Conservation (phyloP, 2,888 invertebrate genomes). For the Meteorus cinctellus region DNA sequence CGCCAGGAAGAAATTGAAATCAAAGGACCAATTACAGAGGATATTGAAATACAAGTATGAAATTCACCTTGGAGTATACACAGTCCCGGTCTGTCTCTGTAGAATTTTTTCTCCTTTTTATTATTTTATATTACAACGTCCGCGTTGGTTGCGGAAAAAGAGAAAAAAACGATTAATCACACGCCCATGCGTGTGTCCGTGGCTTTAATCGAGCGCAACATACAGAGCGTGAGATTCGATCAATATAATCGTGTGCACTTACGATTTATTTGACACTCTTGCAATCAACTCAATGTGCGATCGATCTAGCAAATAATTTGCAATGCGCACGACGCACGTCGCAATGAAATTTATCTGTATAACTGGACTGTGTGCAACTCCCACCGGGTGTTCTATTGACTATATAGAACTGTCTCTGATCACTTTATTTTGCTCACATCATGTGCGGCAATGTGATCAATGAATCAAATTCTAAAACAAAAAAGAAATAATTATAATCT, state of each 20-base stretch:
- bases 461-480: neutral
- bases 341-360: constrained; percentile 52
- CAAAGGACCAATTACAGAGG: constrained; percentile 87
- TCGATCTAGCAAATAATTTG: constrained; percentile 47
- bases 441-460: constrained; percentile 18
- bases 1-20: constrained; percentile 88
- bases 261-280: constrained; percentile 33
- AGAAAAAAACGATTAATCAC: constrained; percentile 29
- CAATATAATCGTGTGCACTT: constrained; percentile 30
- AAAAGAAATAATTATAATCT: constrained; percentile 4
- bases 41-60: constrained; percentile 85
- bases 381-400: neutral
- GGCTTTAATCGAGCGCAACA: constrained; percentile 30
- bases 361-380: constrained; percentile 8
- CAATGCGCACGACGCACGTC: constrained; percentile 51
- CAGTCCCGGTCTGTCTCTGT: neutral
- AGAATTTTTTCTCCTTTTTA: neutral
- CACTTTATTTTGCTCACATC: constrained; percentile 5
- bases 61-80: neutral
- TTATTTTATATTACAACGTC: constrained; percentile 6
- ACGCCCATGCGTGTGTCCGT: constrained; percentile 13
- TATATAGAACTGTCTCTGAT: neutral
- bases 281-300: constrained; percentile 26
- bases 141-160: neutral
- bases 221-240: constrained; percentile 33